phyloP scores from a whole-genome alignment of 2,113 vertebrate species.

The Platichthys stellatus region DNA sequence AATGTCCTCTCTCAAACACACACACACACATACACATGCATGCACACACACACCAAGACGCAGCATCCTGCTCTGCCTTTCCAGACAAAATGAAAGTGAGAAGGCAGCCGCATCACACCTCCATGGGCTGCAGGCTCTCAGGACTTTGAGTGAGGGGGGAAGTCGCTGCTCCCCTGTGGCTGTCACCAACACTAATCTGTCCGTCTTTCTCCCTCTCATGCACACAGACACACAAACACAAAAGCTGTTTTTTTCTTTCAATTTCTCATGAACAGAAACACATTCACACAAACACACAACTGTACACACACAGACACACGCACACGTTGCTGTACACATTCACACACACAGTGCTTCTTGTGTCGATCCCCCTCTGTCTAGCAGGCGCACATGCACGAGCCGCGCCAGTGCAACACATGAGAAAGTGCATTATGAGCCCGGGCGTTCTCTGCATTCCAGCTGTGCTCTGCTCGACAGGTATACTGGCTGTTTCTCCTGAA shows the following conservation, averaged over 20 bases:
- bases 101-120: conserved; percentile 72
- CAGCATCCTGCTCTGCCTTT: conserved; percentile 46
- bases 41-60: neutral
- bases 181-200: conserved; percentile 64
- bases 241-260: neutral
- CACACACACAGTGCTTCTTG: conserved; percentile 18
- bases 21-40: neutral
- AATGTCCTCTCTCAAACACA: conserved; percentile 10
- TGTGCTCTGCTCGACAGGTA: conserved; percentile 62
- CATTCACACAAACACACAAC: neutral
- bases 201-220: neutral
- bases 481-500: neutral
- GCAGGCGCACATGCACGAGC: conserved; percentile 32
- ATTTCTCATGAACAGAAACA: neutral
- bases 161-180: conserved; percentile 52
- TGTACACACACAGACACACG: conserved; percentile 2
- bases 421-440: conserved; percentile 53
- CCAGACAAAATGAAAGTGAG: conserved; percentile 66
- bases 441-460: conserved; percentile 59
- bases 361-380: conserved; percentile 31
- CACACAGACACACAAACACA: neutral
- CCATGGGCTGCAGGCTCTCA: conserved; percentile 69
- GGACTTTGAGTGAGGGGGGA: conserved; percentile 61
- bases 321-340: neutral
- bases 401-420: conserved; percentile 58